phyloP scores from a whole-genome alignment of 2,113 vertebrate species.

The Girardinichthys multiradiatus region DNA sequence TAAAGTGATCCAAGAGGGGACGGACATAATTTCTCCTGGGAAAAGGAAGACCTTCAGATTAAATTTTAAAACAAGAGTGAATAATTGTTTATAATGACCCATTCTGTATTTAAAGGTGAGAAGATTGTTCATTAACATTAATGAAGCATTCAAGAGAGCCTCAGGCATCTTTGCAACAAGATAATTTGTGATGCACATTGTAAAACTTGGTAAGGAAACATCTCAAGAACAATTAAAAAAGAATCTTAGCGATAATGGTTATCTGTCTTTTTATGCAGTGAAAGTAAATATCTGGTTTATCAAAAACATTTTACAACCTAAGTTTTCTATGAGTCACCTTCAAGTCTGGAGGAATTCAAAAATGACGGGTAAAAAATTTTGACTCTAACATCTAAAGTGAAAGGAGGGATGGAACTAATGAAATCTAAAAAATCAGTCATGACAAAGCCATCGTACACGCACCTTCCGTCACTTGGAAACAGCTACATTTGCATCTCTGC shows the following conservation, averaged over 20 bases:
- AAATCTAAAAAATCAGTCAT: slow-evolving; percentile 18
- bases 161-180: neutral
- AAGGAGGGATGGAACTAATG: neutral
- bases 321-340: neutral
- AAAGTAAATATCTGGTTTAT: too few relatives aligned
- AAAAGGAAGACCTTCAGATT: too few relatives aligned
- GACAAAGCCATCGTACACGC: slow-evolving; percentile 29
- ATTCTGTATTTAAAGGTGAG: too few relatives aligned
- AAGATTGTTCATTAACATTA: too few relatives aligned
- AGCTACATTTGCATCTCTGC: slow-evolving; percentile 45
- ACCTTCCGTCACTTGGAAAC: slow-evolving; percentile 28
- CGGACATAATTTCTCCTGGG: too few relatives aligned
- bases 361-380: slow-evolving; percentile 1
- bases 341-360: neutral
- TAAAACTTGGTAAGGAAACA: neutral
- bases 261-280: neutral
- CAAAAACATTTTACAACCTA: neutral
- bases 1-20: too few relatives aligned
- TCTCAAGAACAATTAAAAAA: neutral
- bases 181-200: neutral
- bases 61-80: too few relatives aligned
- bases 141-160: neutral
- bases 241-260: neutral
- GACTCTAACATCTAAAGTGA: slow-evolving; percentile 3
- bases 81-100: too few relatives aligned